Evolutionary conservation across 2,797 vertebrate genomes (phyloP), one percentile per base, ranked within the genome.

Genomic region (Borostomias antarcticus): DNA sequence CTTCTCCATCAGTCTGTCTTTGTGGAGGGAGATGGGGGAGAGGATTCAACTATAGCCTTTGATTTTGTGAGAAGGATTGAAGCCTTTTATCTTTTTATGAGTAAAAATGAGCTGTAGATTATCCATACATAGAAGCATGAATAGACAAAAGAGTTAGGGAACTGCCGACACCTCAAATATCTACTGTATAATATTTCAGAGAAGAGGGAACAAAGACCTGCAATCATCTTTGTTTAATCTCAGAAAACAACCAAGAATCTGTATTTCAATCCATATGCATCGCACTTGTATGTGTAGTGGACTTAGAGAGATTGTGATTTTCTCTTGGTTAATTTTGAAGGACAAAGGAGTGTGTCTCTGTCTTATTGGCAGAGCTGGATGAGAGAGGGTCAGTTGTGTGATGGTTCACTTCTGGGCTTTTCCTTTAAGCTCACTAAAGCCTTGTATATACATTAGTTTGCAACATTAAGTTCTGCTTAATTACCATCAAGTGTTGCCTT

Each of bases 401-500:
- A 48, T 52, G 64, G 70, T 61, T 75, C 56, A 58, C 56, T 68
- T 72, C 54, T 53, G 32, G 52, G 51, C 33, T 52, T 68, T 66
- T 32, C 13, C 52, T 32, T 11, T 84, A 84, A 86, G 83, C 84
- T 74, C 69, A 62, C 65, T 58, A 76, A 69, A 79, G 63, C 76
- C 77, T 68, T 59, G 68, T 64, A 71, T 69, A 78, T 79, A 72
- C 76, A 68, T 60, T 70, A 69, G 66, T 69, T 70, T 53, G 75
- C 75, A 56, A 72, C 65, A 63, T 64, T 62, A 80, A 77, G 69
- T 62, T 66, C 45, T 17, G 65, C 32, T 71, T 78, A 79, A 86
- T 90, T 86, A 82, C 70, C 65, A 82, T 88, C 76, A 79, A 90
- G 89, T 84, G 80, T 81, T 69, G 64, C 80, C 30, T 80, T 79